Evolutionary conservation across 92 coral and sea anemone genomes (phyloP).

Genomic region (Phymanthus crucifer): DNA sequence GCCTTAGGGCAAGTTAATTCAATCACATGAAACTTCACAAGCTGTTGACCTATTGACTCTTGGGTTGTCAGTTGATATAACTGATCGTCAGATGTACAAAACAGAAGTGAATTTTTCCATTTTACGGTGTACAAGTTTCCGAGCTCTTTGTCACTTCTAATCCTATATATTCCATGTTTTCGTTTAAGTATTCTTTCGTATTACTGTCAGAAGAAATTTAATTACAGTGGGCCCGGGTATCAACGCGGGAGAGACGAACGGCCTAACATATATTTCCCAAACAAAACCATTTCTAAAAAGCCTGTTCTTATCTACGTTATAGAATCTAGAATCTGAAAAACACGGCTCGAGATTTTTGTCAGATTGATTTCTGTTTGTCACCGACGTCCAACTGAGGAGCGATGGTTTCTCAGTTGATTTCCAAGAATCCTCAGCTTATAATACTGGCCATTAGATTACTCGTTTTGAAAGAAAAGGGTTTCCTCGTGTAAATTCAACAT

Average conservation of each 20-base stretch:
- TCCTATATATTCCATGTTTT: background rate
- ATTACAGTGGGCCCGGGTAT: background rate
- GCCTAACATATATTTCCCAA: slow-evolving; percentile 1
- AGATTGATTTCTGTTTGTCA: background rate
- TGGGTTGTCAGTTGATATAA: background rate
- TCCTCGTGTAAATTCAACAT: background rate
- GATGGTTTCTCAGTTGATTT: no score
- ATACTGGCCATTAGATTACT: no score
- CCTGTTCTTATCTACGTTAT: background rate
- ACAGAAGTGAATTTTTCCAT: no score
- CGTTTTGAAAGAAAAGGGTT: background rate
- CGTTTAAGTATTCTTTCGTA: background rate
- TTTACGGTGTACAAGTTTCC: no score
- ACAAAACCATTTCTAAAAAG: background rate
- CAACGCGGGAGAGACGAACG: slow-evolving; percentile 14
- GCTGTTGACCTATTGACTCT: slow-evolving; percentile 8
- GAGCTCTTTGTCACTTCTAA: no score
- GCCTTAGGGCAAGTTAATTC: background rate
- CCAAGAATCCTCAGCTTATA: no score
- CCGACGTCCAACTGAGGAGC: background rate
- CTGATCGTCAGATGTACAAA: background rate
- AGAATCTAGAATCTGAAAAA: slow-evolving; percentile 1
- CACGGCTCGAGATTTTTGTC: background rate
- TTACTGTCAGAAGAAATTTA: slow-evolving; percentile 12
- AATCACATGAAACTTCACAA: background rate